Conservation (phyloP, 2,888 invertebrate genomes). For the Calameuta pallipes region DNA sequence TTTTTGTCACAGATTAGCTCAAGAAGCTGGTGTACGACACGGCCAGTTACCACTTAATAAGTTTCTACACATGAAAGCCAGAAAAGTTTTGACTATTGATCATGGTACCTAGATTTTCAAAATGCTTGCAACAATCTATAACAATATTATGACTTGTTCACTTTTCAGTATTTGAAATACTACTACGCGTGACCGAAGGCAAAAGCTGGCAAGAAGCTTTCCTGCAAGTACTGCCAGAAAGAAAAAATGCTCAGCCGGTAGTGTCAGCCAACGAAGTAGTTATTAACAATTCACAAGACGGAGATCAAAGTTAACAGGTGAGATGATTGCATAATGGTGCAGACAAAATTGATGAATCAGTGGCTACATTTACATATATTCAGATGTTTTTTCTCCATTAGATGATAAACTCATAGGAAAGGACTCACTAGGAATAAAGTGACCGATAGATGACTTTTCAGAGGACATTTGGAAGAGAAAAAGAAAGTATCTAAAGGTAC, state of each 20-base stretch:
- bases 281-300: conserved; percentile 14
- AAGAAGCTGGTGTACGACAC: conserved; percentile 81
- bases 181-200: conserved; percentile 81
- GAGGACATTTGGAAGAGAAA: too few species aligned
- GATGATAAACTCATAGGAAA: too few species aligned
- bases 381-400: too few species aligned
- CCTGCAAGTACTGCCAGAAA: conserved; percentile 79
- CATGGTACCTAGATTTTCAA: conserved; percentile 76
- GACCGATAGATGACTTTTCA: neutral
- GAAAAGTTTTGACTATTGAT: conserved; percentile 94
- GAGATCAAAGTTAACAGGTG: neutral
- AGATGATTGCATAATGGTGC: neutral
- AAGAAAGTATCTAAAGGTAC: too few species aligned
- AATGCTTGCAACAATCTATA: neutral
- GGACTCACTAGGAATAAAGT: neutral
- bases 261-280: conserved; percentile 26
- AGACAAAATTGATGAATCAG: neutral
- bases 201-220: conserved; percentile 84
- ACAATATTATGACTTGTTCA: conserved; percentile 9
- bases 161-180: conserved; percentile 84
- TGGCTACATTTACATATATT: neutral
- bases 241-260: conserved; percentile 76
- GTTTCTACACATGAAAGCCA: conserved; percentile 89
- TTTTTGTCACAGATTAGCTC: conserved; percentile 84
- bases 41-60: conserved; percentile 90